Percentiles rank a stretch among this genome's conserved stretches.
phyloP scores from a whole-genome alignment of 2,888 invertebrate genomes.

The Aphodius granarius region DNA sequence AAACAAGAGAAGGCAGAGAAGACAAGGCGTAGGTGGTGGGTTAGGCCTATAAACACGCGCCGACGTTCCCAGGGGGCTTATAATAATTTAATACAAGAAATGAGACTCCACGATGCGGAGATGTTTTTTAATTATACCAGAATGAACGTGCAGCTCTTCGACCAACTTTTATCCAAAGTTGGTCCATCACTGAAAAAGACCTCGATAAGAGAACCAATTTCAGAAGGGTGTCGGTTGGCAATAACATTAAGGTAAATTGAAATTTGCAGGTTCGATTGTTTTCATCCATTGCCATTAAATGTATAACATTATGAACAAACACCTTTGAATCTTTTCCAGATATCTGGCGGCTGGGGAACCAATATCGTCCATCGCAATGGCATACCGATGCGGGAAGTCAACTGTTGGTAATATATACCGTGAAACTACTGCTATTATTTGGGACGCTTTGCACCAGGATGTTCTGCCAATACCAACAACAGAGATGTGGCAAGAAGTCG shows the following conservation, averaged over 20 bases:
- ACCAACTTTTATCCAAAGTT: conserved; percentile 29
- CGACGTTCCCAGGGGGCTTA: conserved; percentile 32
- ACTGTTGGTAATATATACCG: conserved; percentile 36
- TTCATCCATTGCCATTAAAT: background rate
- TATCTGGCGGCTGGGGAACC: conserved; percentile 15
- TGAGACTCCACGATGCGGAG: conserved; percentile 32
- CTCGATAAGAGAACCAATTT: conserved; percentile 34
- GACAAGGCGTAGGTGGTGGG: conserved; percentile 26
- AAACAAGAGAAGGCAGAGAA: too few relatives aligned
- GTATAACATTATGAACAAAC: too few relatives aligned
- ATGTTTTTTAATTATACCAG: conserved; percentile 35
- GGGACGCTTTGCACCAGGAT: too few relatives aligned
- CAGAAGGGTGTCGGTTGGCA: conserved; percentile 37
- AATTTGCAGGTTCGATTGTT: too few relatives aligned
- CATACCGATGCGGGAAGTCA: conserved; percentile 34
- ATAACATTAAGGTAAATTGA: conserved; percentile 38
- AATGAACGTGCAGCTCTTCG: conserved; percentile 28
- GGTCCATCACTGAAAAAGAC: conserved; percentile 28
- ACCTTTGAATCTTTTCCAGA: too few relatives aligned
- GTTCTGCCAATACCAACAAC: conserved; percentile 33
- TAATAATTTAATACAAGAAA: conserved; percentile 35
- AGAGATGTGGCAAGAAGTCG: conserved; percentile 37
- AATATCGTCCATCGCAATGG: conserved; percentile 9
- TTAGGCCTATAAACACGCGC: conserved; percentile 32
- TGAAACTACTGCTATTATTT: conserved; percentile 33